Evolutionary conservation across 1,140 invertebrate species (phyloP).

Genomic region (Stenopsyche tienmushanensis): DNA sequence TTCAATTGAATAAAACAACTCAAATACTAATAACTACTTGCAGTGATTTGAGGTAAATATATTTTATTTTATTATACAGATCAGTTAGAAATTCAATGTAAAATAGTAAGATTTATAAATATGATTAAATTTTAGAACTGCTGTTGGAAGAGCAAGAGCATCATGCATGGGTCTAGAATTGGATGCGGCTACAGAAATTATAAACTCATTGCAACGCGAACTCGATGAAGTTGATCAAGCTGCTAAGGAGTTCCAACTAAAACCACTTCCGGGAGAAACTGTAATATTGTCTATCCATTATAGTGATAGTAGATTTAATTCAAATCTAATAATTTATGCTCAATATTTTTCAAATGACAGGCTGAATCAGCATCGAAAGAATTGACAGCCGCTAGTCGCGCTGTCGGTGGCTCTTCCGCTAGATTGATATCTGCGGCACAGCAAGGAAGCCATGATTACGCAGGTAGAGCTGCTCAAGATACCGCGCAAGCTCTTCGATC

Average conservation of each 20-base stretch:
- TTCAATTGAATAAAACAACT: slow-evolving; percentile 67
- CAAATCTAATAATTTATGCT: slow-evolving; percentile 10
- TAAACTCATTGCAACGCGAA: slow-evolving; percentile 78
- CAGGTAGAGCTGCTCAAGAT: slow-evolving; percentile 78
- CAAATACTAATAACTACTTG: slow-evolving; percentile 76
- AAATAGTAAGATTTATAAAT: not conserved
- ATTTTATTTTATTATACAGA: not conserved
- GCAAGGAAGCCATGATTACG: slow-evolving; percentile 83
- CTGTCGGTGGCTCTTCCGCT: slow-evolving; percentile 67
- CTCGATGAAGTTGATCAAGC: slow-evolving; percentile 78
- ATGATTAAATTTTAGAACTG: slow-evolving; percentile 54
- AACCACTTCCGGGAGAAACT: slow-evolving; percentile 85
- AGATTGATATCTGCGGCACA: slow-evolving; percentile 82
- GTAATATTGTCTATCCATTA: slow-evolving; percentile 47
- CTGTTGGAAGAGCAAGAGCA: slow-evolving; percentile 80
- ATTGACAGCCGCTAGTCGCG: slow-evolving; percentile 67
- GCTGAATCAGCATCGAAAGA: slow-evolving; percentile 73
- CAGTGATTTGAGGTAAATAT: slow-evolving; percentile 66
- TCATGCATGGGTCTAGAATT: slow-evolving; percentile 85
- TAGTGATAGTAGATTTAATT: not conserved
- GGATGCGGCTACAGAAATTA: slow-evolving; percentile 79
- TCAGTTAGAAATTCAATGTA: not conserved
- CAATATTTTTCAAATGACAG: slow-evolving; percentile 44
- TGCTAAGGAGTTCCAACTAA: slow-evolving; percentile 67
- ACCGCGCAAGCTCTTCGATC: slow-evolving; percentile 75